Evolutionary conservation across 2,888 invertebrate species (phyloP).

Genomic region (Orchesellides sinensis): DNA sequence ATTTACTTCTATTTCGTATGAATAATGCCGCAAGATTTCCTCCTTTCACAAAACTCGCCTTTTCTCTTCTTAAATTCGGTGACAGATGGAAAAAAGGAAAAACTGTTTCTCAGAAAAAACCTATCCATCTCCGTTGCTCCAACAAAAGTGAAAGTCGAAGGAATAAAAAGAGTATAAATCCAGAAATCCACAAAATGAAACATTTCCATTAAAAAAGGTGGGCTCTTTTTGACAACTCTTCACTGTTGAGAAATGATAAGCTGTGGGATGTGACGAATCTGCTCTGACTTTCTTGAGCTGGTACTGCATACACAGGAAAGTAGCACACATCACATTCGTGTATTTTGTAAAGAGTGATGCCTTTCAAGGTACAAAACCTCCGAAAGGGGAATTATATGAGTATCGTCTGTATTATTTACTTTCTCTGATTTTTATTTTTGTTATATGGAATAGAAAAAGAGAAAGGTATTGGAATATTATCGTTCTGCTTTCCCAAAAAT

Average conservation of each 20-base stretch:
- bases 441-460: no score
- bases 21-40: conserved; percentile 21
- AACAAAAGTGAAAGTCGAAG: conserved; percentile 11
- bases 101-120: no score
- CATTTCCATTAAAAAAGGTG: conserved; percentile 57
- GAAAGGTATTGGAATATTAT: no score
- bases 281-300: no score
- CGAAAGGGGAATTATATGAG: no score
- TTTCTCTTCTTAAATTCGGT: background rate
- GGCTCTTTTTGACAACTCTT: conserved; percentile 48
- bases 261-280: conserved; percentile 22
- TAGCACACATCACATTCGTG: no score
- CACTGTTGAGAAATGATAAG: conserved; percentile 37
- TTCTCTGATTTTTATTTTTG: no score
- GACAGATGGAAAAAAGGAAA: conserved; percentile 21
- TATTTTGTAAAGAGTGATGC: no score
- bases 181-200: conserved; percentile 46
- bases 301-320: no score
- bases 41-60: background rate
- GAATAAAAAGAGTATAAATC: background rate
- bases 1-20: conserved; percentile 26
- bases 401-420: no score
- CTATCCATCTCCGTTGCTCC: conserved; percentile 24
- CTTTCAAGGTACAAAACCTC: no score
- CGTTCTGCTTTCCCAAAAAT: no score